phyloP scores from a whole-genome alignment of 2,888 invertebrate species.

The Dicyrtomina minuta region DNA sequence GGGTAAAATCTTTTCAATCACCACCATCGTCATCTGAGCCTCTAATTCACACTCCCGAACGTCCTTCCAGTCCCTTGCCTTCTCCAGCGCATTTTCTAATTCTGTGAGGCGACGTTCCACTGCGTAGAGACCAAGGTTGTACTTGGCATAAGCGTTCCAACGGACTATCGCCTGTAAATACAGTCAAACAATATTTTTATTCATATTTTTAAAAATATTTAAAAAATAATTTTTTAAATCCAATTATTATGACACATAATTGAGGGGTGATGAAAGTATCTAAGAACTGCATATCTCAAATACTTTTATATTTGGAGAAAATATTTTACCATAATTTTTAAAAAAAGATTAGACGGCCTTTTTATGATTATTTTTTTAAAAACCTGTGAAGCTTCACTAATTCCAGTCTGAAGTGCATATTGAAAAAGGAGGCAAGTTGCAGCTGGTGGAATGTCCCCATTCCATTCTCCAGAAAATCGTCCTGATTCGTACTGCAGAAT shows the following conservation, averaged over 20 bases:
- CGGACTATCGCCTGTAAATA: slow-evolving; percentile 41
- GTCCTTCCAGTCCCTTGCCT: slow-evolving; percentile 25
- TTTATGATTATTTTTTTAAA: too few relatives aligned
- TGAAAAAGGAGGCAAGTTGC: slow-evolving; percentile 49
- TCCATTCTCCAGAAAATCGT: slow-evolving; percentile 37
- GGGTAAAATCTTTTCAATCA: slow-evolving; percentile 39
- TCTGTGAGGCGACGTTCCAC: slow-evolving; percentile 35
- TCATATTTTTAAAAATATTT: too few relatives aligned
- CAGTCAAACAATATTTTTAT: not conserved
- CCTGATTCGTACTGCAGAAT: slow-evolving; percentile 36
- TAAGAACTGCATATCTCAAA: too few relatives aligned
- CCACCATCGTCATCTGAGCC: slow-evolving; percentile 14
- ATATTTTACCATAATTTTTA: too few relatives aligned
- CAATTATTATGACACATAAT: too few relatives aligned
- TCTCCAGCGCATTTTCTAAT: slow-evolving; percentile 36
- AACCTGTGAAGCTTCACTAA: slow-evolving; percentile 49
- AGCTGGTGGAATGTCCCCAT: slow-evolving; percentile 45
- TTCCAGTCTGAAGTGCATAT: slow-evolving; percentile 50
- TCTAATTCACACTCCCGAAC: slow-evolving; percentile 17
- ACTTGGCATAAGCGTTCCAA: slow-evolving; percentile 51
- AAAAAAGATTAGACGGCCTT: too few relatives aligned
- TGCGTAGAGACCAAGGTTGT: slow-evolving; percentile 35
- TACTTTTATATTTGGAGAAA: too few relatives aligned
- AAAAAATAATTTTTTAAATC: too few relatives aligned
- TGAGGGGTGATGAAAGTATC: too few relatives aligned